These are phyloP conservation scores for Craniophora ligustri DNA, from an alignment of 2,888 invertebrate species.

Conservation along the genomic window DNA sequence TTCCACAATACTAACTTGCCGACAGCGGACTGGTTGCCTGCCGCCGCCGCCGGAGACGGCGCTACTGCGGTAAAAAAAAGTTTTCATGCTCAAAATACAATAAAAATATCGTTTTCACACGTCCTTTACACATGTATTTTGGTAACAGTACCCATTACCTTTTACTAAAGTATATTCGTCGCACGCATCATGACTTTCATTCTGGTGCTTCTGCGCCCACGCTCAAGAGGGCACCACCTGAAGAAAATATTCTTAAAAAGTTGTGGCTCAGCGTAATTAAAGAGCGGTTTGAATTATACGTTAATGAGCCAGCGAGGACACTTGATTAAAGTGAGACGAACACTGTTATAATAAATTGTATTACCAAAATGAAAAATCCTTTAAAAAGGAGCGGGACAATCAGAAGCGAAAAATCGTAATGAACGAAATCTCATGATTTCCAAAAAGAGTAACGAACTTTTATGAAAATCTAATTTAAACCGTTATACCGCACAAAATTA, in stretches of 20 bases:
- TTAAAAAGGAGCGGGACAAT: constrained; percentile 35
- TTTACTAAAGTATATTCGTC: constrained; percentile 20
- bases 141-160: constrained; percentile 10
- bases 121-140: constrained; percentile 31
- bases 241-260: constrained; percentile 42
- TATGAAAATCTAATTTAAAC: constrained; percentile 34
- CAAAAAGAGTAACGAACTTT: constrained; percentile 31
- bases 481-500: constrained; percentile 24
- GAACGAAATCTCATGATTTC: constrained; percentile 25
- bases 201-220: constrained; percentile 15
- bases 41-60: constrained; percentile 66
- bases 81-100: constrained; percentile 65
- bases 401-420: constrained; percentile 23
- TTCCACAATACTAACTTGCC: constrained; percentile 86
- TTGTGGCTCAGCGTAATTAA: constrained; percentile 53
- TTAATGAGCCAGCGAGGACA: constrained; percentile 51
- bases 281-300: constrained; percentile 51
- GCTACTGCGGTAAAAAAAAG: constrained; percentile 65
- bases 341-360: constrained; percentile 51
- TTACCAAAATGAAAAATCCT: constrained; percentile 39
- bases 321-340: constrained; percentile 53
- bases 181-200: constrained; percentile 16
- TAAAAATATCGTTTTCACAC: constrained; percentile 58
- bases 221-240: neutral
- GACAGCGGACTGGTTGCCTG: constrained; percentile 80